Conservation (phyloP, 2,888 invertebrate genomes). For the Neoascia interrupta region DNA sequence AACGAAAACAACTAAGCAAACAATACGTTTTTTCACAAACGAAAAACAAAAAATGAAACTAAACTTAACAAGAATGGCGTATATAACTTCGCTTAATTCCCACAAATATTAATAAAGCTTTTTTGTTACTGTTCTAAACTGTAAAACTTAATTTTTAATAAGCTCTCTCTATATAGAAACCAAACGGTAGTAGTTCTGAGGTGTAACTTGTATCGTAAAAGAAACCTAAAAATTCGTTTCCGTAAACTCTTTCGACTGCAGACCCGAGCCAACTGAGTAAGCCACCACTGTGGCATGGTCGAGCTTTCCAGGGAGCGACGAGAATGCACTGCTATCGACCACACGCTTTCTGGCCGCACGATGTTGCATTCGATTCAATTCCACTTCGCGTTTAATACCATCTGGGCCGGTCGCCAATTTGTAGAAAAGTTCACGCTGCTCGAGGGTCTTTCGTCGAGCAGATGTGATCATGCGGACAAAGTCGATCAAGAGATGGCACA, state of each 20-base stretch:
- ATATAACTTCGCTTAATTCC: slow-evolving; percentile 47
- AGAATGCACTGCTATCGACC: slow-evolving; percentile 86
- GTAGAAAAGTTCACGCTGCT: slow-evolving; percentile 89
- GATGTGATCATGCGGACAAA: slow-evolving; percentile 90
- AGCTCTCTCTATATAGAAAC: slow-evolving; percentile 59
- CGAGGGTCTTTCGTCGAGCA: slow-evolving; percentile 89
- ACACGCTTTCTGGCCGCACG: slow-evolving; percentile 85
- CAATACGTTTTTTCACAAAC: slow-evolving; percentile 50
- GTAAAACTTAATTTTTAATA: slow-evolving; percentile 56
- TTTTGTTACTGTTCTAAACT: slow-evolving; percentile 46
- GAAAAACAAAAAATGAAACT: slow-evolving; percentile 37
- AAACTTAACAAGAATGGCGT: slow-evolving; percentile 59
- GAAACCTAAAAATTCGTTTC: slow-evolving; percentile 77
- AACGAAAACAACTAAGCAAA: neutral
- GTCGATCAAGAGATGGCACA: slow-evolving; percentile 87
- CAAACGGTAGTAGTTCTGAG: slow-evolving; percentile 50
- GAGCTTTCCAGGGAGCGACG: slow-evolving; percentile 89
- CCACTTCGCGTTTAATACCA: slow-evolving; percentile 81
- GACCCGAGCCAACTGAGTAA: slow-evolving; percentile 84
- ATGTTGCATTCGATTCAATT: slow-evolving; percentile 84
- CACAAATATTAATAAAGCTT: slow-evolving; percentile 67
- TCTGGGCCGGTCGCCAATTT: slow-evolving; percentile 81
- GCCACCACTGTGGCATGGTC: slow-evolving; percentile 94
- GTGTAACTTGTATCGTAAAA: slow-evolving; percentile 37
- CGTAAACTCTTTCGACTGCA: slow-evolving; percentile 78